phyloP scores from a whole-genome alignment of 2,113 vertebrate species.

The Peucedramus taeniatus region DNA sequence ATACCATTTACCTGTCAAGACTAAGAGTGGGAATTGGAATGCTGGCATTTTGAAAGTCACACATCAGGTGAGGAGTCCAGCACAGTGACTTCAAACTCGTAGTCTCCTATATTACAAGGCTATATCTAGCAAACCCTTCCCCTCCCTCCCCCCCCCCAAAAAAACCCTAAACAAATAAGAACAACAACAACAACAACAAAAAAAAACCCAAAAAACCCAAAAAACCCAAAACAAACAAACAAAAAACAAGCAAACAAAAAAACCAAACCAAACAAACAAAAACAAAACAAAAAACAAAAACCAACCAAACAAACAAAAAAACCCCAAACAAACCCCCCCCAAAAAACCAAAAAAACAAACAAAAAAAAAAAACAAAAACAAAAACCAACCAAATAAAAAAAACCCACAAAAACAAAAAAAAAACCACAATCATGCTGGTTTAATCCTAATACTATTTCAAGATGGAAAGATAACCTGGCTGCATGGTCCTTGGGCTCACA shows the following conservation, averaged over 20 bases:
- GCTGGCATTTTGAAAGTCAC: background rate
- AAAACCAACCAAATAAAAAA: too few relatives aligned
- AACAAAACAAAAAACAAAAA: too few relatives aligned
- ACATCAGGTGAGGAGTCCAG: background rate
- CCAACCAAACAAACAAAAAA: too few relatives aligned
- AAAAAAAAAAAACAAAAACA: too few relatives aligned
- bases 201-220: background rate
- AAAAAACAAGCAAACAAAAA: too few relatives aligned
- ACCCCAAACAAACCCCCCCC: too few relatives aligned
- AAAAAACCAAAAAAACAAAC: too few relatives aligned
- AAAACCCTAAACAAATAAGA: too few relatives aligned
- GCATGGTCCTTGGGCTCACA: background rate
- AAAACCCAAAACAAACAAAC: too few relatives aligned
- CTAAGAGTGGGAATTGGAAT: background rate
- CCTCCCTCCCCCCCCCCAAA: rapidly evolving
- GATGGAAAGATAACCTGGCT: background rate
- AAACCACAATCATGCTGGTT: rapidly evolving
- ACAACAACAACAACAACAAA: background rate
- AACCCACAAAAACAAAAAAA: too few relatives aligned
- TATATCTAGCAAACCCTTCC: background rate
- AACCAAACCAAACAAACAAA: too few relatives aligned
- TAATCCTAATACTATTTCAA: background rate
- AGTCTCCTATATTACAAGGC: background rate
- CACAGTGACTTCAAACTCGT: background rate
- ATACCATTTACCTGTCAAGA: background rate